phyloP scores from a whole-genome alignment of 30 jellyfish, hydroid and myxozoan species.

The Cassiopea xamachana region DNA sequence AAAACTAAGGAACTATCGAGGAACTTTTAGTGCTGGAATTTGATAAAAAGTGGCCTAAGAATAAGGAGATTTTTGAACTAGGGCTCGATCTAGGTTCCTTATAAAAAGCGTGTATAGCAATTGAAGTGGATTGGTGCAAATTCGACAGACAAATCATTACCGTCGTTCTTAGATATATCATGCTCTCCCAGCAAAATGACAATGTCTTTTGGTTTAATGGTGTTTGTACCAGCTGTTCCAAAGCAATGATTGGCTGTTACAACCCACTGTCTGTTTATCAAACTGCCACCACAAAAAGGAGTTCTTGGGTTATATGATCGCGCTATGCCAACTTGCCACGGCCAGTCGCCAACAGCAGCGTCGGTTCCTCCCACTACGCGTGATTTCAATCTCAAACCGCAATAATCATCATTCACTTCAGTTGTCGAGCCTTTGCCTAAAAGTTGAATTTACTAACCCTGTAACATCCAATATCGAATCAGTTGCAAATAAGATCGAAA shows the following conservation, averaged over 20 bases:
- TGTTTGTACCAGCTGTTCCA: conserved; percentile 28
- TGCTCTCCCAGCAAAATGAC: conserved; percentile 29
- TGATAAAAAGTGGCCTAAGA: too few species aligned
- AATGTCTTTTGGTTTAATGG: not conserved
- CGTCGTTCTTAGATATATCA: not conserved
- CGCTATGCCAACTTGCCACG: conserved; percentile 63
- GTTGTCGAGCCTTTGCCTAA: not conserved
- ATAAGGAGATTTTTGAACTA: too few species aligned
- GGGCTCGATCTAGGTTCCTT: too few species aligned
- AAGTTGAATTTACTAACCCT: too few species aligned
- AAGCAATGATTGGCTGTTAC: conserved; percentile 58
- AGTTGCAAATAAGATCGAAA: not conserved
- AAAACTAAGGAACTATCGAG: too few species aligned
- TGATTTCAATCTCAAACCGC: conserved; percentile 50
- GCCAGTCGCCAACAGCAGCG: conserved; percentile 66
- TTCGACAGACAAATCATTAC: not conserved
- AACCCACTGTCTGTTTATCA: conserved; percentile 61
- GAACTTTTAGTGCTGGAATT: too few species aligned
- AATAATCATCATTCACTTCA: conserved; percentile 10
- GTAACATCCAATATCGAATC: not conserved
- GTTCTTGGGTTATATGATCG: not conserved
- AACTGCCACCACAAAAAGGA: conserved; percentile 46
- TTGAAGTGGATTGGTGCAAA: too few species aligned
- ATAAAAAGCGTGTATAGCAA: too few species aligned
- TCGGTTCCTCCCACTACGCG: conserved; percentile 56